Base-by-base conservation (phyloP, 2,113 vertebrate genomes). In the Scalopus aquaticus region DNA sequence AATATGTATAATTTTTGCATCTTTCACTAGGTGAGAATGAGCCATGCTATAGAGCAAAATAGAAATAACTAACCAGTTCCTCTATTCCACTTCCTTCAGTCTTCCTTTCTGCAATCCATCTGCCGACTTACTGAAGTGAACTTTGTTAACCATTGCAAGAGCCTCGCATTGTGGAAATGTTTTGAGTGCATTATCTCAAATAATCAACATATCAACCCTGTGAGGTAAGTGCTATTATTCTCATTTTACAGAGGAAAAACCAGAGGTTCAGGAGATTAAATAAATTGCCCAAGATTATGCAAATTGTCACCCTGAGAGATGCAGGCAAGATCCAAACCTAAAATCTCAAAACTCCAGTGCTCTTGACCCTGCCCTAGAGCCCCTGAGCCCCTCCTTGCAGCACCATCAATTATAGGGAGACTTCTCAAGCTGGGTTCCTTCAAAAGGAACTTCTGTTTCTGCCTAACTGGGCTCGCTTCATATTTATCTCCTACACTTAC, bases 151-250 rank as follows among this genome's bases (percentile, higher is more conserved):
- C 20, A 1, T 62, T 9, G 9, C 39, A 51, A 10, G 69, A 86
- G 67, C 26, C 9, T n/a, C 16, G 30, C 26, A 13, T n/a, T 73
- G 62, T 39, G 81, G 65, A 82, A 82, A 39, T 70, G 56, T 37
- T 78, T 58, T 46, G 90, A 89, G 56, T 12, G 2, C 37, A 44
- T 80, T 62, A 72, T 82, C 86, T 89, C 3, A 0, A 70, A 16
- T 64, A 93, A 93, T 91, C 94, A 93, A 28, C 90, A 39, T 84
- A 64, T 93, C 70, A 91, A 77, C 35, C 69, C 46, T 54, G 51
- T 76, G 65, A 96, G 86, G 37, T 72, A 65, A 64, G 91, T 78
- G 51, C 91, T 62, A 54, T 76, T 84, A 79, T 87, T 93, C 62
- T 80, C 30, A 22, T 56, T 90, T 88, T 91, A 69, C 16, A 56